phyloP scores from a whole-genome alignment of 2,797 vertebrate species.

The Tangara arthus region DNA sequence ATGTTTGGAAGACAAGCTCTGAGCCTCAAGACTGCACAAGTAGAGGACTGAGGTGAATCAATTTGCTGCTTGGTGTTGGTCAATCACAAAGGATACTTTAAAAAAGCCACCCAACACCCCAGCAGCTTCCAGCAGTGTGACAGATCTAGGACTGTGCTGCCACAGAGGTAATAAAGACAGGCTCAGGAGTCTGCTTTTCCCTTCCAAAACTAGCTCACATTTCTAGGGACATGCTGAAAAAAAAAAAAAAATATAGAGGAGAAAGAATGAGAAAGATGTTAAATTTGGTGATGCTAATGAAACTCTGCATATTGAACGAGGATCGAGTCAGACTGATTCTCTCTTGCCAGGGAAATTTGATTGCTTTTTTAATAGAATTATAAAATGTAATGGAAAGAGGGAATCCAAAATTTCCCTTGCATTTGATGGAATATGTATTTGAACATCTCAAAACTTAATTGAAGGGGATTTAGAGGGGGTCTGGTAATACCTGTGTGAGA shows the following conservation, averaged over 20 bases:
- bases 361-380: constrained; percentile 25
- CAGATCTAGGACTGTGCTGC: background rate
- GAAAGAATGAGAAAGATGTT: background rate
- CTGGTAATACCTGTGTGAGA: background rate
- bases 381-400: background rate
- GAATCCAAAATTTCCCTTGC: background rate
- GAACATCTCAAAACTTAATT: background rate
- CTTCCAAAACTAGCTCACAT: background rate
- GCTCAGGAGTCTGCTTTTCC: background rate
- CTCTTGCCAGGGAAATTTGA: background rate
- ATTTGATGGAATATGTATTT: background rate
- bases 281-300: background rate
- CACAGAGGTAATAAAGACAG: background rate
- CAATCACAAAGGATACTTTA: background rate
- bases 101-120: background rate
- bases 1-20: background rate
- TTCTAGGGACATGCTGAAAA: background rate
- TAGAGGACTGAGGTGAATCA: background rate
- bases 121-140: background rate
- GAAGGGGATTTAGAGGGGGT: background rate
- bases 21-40: background rate
- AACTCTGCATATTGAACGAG: background rate
- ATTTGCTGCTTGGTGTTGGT: background rate
- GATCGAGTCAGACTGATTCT: background rate
- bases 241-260: background rate